phyloP scores from a whole-genome alignment of 1,140 invertebrate genomes.

The Phymastichus coffea region DNA sequence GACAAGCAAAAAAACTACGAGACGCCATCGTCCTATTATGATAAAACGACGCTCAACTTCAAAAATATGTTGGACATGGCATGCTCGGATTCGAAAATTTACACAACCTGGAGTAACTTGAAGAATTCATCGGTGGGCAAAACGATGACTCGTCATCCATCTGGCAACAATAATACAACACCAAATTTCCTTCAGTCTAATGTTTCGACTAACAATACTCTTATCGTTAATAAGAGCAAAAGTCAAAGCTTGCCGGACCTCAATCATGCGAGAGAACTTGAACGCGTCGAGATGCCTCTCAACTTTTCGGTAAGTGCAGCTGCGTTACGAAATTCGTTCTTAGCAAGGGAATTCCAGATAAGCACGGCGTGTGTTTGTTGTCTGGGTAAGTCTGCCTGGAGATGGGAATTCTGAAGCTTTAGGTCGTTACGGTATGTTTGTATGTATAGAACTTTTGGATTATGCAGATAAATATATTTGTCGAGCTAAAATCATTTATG shows the following conservation, averaged over 20 bases:
- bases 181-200: conserved; percentile 47
- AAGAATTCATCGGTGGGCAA: conserved; percentile 57
- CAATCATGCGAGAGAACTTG: conserved; percentile 37
- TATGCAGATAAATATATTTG: too few species aligned
- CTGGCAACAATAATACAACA: conserved; percentile 73
- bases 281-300: conserved; percentile 36
- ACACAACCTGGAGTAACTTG: conserved; percentile 82
- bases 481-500: too few species aligned
- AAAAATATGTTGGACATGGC: conserved; percentile 69
- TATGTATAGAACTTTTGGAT: too few species aligned
- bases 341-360: too few species aligned
- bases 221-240: conserved; percentile 37
- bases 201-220: conserved; percentile 27
- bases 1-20: conserved; percentile 50
- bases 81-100: conserved; percentile 75
- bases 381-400: too few species aligned
- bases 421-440: too few species aligned
- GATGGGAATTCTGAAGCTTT: too few species aligned
- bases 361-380: too few species aligned
- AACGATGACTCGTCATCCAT: conserved; percentile 65
- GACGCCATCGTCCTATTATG: conserved; percentile 42
- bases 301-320: conserved; percentile 49
- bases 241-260: conserved; percentile 52
- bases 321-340: too few species aligned
- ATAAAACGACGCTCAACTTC: conserved; percentile 42